Base-by-base conservation (phyloP, 2,797 vertebrate species). In the Coilia nasus region DNA sequence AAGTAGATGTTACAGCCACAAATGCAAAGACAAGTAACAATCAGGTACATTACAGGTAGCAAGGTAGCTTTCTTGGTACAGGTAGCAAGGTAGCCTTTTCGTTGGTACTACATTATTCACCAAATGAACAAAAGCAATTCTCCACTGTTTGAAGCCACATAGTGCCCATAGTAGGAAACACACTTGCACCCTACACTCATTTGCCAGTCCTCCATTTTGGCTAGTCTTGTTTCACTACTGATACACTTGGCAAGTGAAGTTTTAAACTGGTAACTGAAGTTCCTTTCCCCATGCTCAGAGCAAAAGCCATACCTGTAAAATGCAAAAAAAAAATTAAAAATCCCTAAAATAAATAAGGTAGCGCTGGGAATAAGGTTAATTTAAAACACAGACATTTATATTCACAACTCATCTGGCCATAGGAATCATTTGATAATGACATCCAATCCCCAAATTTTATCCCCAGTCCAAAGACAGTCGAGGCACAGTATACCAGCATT, bases 1-100 rank as follows among this genome's bases (percentile, higher is more conserved):
- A 28, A 23, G 28, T 62, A 81, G 28, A 31, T 83, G 83, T 44
- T 78, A 71, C 83, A 81, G 83, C 28, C 67, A 75, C 67, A 75
- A 75, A 41, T 35, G 31, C 64, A 71, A 14, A 71, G 28, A 41
- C 28, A 41, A 4, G n/a, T 75, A 35, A 75, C 67, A 41, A 75
- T 75, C 31, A n/a, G 31, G 12, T 28, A 31, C 25, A 35, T 75
- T 75, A 75, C 62, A 28, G n/a, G 62, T 75, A 71, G 64, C 64
- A 31, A 35, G 46, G 46, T 47, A 47, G 46, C 46, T 47, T 47
- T 4, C 46, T 47, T 47, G 46, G 46, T 47, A 47, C 46, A 47
- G 46, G 46, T 47, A 47, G 46, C 46, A 47, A 47, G 46, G 46
- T 71, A 41, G 67, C 15, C 35, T 75, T 15, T 75, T 17, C 35